Conservation (phyloP, 1,140 invertebrate species). For the Propsilocerus akamusi region DNA sequence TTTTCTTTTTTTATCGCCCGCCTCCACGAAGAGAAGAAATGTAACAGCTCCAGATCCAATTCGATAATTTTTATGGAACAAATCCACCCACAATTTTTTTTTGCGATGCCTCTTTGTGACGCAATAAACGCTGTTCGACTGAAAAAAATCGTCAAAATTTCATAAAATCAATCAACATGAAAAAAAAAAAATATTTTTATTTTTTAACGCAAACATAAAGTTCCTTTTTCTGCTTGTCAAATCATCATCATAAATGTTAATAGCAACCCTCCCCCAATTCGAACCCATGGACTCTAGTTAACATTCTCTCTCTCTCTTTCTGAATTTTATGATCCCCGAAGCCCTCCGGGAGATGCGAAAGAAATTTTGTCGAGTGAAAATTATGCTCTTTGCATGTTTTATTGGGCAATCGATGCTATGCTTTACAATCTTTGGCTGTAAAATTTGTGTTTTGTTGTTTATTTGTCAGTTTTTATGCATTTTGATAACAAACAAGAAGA, state of each 20-base stretch:
- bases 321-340: too few species aligned
- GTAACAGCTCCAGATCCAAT: background rate
- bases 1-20: too few species aligned
- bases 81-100: background rate
- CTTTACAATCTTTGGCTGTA: background rate
- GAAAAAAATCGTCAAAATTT: background rate
- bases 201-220: background rate
- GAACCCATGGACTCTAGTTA: too few species aligned
- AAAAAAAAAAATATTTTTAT: background rate
- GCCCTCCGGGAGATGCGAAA: too few species aligned
- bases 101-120: background rate
- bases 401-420: too few species aligned
- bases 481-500: too few species aligned
- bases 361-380: conserved; percentile 3
- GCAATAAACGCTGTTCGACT: conserved; percentile 3
- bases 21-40: background rate
- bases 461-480: background rate
- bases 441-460: background rate
- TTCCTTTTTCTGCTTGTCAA: too few species aligned
- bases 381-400: background rate
- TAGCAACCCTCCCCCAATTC: background rate
- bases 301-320: too few species aligned
- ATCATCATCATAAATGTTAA: conserved; percentile 3
- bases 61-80: background rate
- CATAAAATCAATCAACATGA: background rate